Evolutionary conservation across 2,888 invertebrate genomes (phyloP).

Genomic region (Noctua comes): DNA sequence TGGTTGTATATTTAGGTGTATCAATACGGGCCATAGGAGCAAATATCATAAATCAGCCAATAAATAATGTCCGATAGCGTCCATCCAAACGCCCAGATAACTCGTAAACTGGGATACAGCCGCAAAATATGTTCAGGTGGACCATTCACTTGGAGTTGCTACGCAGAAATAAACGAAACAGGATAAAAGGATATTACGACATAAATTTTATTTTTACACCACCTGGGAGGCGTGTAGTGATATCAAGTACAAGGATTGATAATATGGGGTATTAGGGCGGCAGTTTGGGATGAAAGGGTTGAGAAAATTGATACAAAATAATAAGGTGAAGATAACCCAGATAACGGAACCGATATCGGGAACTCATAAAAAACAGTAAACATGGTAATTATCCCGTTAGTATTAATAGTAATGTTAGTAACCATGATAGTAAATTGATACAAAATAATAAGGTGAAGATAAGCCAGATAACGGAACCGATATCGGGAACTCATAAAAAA

Average conservation of each 20-base stretch:
- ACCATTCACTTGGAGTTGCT: conserved; percentile 53
- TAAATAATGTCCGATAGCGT: conserved; percentile 72
- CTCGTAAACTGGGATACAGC: conserved; percentile 70
- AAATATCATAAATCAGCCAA: conserved; percentile 73
- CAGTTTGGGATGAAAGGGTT: conserved; percentile 9
- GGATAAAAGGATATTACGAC: conserved; percentile 50
- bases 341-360: no score
- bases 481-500: no score
- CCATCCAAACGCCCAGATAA: conserved; percentile 68
- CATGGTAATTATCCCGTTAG: no score
- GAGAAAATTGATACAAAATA: conserved; percentile 25
- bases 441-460: no score
- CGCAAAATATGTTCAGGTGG: conserved; percentile 61
- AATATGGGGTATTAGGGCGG: conserved; percentile 23
- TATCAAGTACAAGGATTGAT: conserved; percentile 36
- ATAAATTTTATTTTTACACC: conserved; percentile 66
- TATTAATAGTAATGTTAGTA: no score
- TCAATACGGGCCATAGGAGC: conserved; percentile 61
- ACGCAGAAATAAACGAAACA: conserved; percentile 49
- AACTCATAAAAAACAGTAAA: no score
- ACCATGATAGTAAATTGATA: no score
- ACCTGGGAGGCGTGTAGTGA: conserved; percentile 47
- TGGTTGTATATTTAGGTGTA: conserved; percentile 60
- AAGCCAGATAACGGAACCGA: no score
- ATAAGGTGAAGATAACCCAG: conserved; percentile 6